Base-by-base conservation (phyloP, 2,888 invertebrate genomes). In the Callyntrura guangdongensis region DNA sequence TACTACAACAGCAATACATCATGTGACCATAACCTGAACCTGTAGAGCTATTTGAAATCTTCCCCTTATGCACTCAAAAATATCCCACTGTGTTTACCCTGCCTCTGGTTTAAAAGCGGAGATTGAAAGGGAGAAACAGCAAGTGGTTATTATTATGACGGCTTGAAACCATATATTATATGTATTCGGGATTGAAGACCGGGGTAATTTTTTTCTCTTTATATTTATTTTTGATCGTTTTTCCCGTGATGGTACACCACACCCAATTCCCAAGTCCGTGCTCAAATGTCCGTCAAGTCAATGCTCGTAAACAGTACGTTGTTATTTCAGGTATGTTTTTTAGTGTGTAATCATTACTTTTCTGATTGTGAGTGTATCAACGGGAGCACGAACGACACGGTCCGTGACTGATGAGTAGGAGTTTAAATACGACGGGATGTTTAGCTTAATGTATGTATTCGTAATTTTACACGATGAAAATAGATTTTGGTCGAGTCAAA, bases 331-430 rank as follows among this genome's bases (percentile, higher is more conserved):
- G 12, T 12, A 53, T 53, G 12, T 14, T 53, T 14, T n/a, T 53
- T 53, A 14, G 12, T 53, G 17, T 17, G 72, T 84, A 74, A 59
- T 85, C 69, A 81, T 69, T 81, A 56, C 67, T 67, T 36, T 36
- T 4, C 36, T 36, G 36, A 36, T 6, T 4, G 6, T 36, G 36
- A 36, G 36, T 36, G 36, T 36, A 36, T 36, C 36, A 36, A 83
- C 61, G 61, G 82, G 88, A 83, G 88, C 88, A 88, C 88, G 88
- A 88, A 83, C 74, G 72, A 74, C 88, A 81, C 81, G 69, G 49
- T 88, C 88, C 88, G 53, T 88, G 88, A 83, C 69, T 69, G 82
- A 82, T 67, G 72, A 17, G 53, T 45, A 64, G 20, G 59, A 17
- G 77, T 47, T 49, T 9, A 49, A 17, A 53, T 74, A 49, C 56